Percentiles rank a stretch among this genome's conserved stretches.
Evolutionary conservation across 1,140 invertebrate genomes (phyloP).

Genomic region (Scylla paramamosain): DNA sequence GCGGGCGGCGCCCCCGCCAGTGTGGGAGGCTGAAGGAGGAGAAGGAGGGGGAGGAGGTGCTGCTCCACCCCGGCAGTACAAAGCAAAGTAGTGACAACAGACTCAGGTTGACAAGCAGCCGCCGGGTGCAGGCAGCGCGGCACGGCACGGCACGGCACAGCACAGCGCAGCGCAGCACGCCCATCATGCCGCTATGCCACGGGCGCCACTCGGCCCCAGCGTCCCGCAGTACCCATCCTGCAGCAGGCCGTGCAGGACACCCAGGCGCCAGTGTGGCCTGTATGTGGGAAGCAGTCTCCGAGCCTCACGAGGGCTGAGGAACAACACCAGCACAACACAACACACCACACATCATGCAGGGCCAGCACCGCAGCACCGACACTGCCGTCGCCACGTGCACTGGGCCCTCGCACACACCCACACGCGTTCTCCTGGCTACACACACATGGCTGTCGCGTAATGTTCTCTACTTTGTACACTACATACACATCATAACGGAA

Average conservation of each 20-base stretch:
- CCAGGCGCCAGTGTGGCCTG: background rate
- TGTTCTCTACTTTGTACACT: conserved; percentile 7
- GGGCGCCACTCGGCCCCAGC: background rate
- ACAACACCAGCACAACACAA: background rate
- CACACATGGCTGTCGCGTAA: background rate
- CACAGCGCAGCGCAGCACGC: no score
- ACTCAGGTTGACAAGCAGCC: background rate
- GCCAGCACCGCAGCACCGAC: no score
- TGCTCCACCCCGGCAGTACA: background rate
- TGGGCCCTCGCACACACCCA: no score
- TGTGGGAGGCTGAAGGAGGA: no score
- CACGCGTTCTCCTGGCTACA: background rate
- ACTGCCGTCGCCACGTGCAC: no score
- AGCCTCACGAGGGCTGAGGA: background rate
- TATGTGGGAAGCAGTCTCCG: background rate
- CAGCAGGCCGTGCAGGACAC: background rate
- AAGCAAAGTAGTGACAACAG: conserved; percentile 16
- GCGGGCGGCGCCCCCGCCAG: background rate
- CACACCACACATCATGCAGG: no score
- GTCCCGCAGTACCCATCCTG: background rate
- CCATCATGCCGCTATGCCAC: no score
- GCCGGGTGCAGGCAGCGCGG: background rate
- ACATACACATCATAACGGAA: background rate
- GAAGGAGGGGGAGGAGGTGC: background rate
- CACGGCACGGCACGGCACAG: no score